Conservation (phyloP, 2,888 invertebrate species). For the Ecliptopera silaceata region DNA sequence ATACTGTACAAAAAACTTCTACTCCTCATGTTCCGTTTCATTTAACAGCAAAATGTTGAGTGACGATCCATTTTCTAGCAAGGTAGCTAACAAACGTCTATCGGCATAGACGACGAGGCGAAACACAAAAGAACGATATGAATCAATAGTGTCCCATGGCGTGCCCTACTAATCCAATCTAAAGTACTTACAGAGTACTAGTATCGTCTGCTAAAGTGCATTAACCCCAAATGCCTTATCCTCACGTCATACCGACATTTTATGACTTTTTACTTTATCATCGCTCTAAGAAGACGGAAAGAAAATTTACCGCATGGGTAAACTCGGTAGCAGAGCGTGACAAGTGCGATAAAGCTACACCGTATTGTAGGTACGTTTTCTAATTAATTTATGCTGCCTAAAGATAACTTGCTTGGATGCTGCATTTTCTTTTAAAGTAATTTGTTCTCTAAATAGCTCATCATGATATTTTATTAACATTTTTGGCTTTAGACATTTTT, state of each 20-base stretch:
- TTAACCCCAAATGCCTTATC: slow-evolving; percentile 44
- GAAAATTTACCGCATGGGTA: slow-evolving; percentile 64
- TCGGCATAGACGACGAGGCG: neutral
- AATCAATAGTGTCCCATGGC: slow-evolving; percentile 64
- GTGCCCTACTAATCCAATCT: slow-evolving; percentile 50
- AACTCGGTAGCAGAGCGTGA: slow-evolving; percentile 58
- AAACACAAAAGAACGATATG: slow-evolving; percentile 56
- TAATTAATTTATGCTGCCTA: slow-evolving; percentile 64
- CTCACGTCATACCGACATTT: slow-evolving; percentile 46
- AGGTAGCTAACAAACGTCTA: slow-evolving; percentile 14
- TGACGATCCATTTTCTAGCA: slow-evolving; percentile 33
- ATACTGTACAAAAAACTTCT: neutral
- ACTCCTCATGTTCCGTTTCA: neutral
- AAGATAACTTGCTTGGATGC: slow-evolving; percentile 20
- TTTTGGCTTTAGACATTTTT: neutral
- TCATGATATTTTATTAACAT: neutral
- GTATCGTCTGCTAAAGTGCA: slow-evolving; percentile 43
- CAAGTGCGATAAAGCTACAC: slow-evolving; percentile 62
- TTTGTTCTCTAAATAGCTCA: neutral
- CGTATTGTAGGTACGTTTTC: slow-evolving; percentile 45
- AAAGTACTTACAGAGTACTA: neutral
- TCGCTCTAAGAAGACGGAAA: slow-evolving; percentile 52
- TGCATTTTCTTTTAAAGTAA: slow-evolving; percentile 7
- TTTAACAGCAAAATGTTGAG: slow-evolving; percentile 48
- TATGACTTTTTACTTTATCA: slow-evolving; percentile 55